Evolutionary conservation across 2,888 invertebrate species (phyloP).

Genomic region (Agrochola circellaris): DNA sequence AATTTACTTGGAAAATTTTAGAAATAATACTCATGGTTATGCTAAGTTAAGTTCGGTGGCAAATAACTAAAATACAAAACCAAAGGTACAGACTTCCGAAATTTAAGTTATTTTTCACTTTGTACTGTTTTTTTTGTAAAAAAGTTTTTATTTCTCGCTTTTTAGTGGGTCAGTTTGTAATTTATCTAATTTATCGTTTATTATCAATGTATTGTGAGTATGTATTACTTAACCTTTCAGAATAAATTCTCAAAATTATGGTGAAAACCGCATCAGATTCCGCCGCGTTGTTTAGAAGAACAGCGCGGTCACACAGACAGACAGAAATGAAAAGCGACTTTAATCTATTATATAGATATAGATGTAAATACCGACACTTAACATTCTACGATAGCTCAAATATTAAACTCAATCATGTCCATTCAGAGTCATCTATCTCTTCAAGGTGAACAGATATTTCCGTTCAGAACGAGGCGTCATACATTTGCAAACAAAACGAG

Average conservation of each 20-base stretch:
- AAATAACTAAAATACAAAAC: no score
- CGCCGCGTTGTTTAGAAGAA: not conserved
- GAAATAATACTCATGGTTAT: not conserved
- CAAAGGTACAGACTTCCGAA: no score
- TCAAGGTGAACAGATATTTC: conserved; percentile 65
- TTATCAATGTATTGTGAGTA: no score
- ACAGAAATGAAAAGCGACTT: not conserved
- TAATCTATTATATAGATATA: not conserved
- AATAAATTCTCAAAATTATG: no score
- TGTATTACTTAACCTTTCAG: no score
- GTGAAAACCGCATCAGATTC: not conserved
- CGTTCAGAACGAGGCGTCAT: conserved; percentile 48
- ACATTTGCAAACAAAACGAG: conserved; percentile 43
- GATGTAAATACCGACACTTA: not conserved
- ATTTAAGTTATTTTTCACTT: no score
- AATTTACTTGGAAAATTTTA: no score
- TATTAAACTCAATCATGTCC: conserved; percentile 38
- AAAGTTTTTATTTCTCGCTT: no score
- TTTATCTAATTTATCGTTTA: no score
- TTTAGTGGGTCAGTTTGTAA: no score
- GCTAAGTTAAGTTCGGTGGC: no score
- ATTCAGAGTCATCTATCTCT: conserved; percentile 55
- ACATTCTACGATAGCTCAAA: not conserved
- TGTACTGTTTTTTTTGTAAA: no score
- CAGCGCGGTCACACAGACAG: not conserved